These are phyloP conservation scores for Morinoia aosen DNA, from an alignment of 2,888 invertebrate genomes.

Conservation along the genomic window DNA sequence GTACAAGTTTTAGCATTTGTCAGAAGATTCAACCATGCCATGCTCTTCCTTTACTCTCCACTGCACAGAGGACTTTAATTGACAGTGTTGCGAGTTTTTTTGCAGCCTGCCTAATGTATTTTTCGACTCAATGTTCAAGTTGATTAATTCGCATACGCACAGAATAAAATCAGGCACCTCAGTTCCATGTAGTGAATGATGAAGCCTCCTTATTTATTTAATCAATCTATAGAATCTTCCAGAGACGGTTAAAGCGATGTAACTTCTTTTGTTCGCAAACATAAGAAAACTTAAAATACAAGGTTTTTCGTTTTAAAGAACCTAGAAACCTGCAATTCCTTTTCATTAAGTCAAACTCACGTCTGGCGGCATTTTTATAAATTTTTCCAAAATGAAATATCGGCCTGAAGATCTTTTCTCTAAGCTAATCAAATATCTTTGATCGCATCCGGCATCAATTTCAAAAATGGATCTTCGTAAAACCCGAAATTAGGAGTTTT, in stretches of 20 bases:
- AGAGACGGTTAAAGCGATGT: not conserved
- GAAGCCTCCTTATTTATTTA: not conserved
- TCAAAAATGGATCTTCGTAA: not conserved
- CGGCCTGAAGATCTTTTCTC: slow-evolving; percentile 18
- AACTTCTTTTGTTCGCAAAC: not conserved
- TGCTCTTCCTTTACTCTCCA: too few species aligned
- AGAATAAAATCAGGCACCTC: not conserved
- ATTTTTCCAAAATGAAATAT: not conserved
- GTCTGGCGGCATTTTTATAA: not conserved
- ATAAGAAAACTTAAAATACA: not conserved
- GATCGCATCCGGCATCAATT: slow-evolving; percentile 15
- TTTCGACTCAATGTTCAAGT: too few species aligned
- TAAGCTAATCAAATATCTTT: slow-evolving; percentile 16
- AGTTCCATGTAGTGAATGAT: not conserved
- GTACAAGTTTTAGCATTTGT: too few species aligned
- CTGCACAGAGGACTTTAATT: too few species aligned
- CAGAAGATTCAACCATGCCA: too few species aligned
- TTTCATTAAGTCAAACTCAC: not conserved
- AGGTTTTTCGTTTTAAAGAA: not conserved
- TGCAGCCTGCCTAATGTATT: too few species aligned
- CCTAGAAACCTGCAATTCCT: not conserved
- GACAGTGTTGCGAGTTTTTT: too few species aligned
- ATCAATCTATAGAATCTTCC: not conserved
- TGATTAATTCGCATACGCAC: not conserved
- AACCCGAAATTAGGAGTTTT: slow-evolving; percentile 14